Conservation (phyloP, 2,113 vertebrate species). For the Vulpes ferrilata region DNA sequence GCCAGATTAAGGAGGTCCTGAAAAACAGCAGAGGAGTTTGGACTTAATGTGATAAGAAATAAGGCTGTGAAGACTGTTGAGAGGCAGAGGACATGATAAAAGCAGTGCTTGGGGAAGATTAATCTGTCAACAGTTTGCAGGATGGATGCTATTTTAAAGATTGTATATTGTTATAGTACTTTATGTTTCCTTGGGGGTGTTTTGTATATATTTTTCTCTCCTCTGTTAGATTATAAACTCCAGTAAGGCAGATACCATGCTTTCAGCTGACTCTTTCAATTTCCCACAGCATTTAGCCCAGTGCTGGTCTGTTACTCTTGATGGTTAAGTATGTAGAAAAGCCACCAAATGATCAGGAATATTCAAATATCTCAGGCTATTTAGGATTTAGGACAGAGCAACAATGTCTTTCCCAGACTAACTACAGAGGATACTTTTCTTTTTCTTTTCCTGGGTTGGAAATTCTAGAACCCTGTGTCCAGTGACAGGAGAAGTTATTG, state of each 20-base stretch:
- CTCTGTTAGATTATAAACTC: constrained; percentile 70
- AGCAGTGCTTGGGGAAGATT: constrained; percentile 75
- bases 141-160: constrained; percentile 80
- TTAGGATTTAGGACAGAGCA: background rate
- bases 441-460: background rate
- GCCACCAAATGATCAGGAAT: background rate
- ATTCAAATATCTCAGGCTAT: constrained; percentile 12
- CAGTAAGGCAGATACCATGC: constrained; percentile 47
- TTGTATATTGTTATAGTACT: constrained; percentile 78
- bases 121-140: constrained; percentile 76
- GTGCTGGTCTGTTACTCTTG: background rate
- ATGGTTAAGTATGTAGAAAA: constrained; percentile 37
- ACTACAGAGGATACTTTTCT: background rate
- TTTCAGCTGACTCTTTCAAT: constrained; percentile 24
- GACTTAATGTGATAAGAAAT: constrained; percentile 73
- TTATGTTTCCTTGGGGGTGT: constrained; percentile 79
- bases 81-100: constrained; percentile 75
- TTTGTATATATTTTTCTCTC: constrained; percentile 78
- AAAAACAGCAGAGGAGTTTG: constrained; percentile 65
- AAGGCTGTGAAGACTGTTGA: constrained; percentile 63
- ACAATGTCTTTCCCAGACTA: background rate
- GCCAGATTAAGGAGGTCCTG: constrained; percentile 46
- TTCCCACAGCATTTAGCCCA: constrained; percentile 36
- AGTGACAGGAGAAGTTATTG: background rate
- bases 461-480: background rate